Conservation (phyloP, 2,113 vertebrate genomes). For the Eretmochelys imbricata region DNA sequence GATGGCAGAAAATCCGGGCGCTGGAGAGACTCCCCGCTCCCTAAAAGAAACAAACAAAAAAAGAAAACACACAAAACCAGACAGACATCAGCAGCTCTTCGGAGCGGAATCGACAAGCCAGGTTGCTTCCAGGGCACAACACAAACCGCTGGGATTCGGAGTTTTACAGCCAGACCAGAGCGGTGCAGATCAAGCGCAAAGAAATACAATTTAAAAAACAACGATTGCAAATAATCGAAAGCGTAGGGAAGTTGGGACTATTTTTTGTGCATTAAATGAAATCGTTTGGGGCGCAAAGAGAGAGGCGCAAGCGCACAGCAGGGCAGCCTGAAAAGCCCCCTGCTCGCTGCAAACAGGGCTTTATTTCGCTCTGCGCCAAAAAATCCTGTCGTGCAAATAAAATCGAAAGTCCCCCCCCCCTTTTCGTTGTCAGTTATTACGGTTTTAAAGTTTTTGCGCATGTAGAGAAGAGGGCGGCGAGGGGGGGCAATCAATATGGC, state of each 20-base stretch:
- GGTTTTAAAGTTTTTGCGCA: background rate
- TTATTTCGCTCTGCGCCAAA: background rate
- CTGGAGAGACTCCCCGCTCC: slow-evolving; percentile 61
- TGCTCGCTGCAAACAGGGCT: background rate
- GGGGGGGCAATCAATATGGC: background rate
- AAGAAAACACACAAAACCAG: background rate
- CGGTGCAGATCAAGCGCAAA: no score
- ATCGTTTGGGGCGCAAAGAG: background rate
- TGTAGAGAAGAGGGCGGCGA: background rate
- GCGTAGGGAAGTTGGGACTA: background rate
- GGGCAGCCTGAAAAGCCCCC: no score
- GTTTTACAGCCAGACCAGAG: background rate
- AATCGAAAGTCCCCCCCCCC: background rate
- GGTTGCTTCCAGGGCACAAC: background rate
- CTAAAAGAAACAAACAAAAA: slow-evolving; percentile 19
- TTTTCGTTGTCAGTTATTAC: background rate
- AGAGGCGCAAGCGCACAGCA: no score
- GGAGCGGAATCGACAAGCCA: background rate
- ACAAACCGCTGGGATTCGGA: background rate
- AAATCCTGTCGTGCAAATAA: background rate
- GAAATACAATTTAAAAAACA: no score
- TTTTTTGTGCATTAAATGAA: background rate
- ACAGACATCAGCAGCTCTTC: background rate
- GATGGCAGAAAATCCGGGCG: slow-evolving; percentile 81
- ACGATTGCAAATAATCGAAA: background rate